Conservation (phyloP, 2,113 vertebrate genomes). For the Coptodon rendalli region DNA sequence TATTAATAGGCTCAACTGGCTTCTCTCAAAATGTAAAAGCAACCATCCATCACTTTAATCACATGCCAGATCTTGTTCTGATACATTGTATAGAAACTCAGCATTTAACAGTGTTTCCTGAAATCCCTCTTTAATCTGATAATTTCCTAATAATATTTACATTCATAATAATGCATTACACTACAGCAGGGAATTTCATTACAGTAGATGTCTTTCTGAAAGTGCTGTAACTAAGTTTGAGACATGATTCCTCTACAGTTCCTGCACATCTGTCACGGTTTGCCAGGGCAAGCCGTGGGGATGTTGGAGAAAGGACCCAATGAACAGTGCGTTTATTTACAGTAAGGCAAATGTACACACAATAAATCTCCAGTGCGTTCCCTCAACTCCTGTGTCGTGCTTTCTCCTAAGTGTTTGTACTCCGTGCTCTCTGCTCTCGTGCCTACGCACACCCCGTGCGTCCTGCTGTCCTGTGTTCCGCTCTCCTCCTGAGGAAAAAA, state of each 20-base stretch:
- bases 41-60: neutral
- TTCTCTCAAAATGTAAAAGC: too few relatives aligned
- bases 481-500: neutral
- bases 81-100: neutral
- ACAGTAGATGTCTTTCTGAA: neutral
- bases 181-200: neutral
- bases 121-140: neutral
- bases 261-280: neutral
- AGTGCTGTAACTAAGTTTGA: neutral
- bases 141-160: neutral
- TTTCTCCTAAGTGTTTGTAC: neutral
- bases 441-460: rapidly evolving
- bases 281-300: rapidly evolving
- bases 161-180: neutral
- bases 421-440: neutral
- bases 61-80: neutral
- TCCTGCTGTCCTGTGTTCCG: rapidly evolving
- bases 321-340: rapidly evolving
- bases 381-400: neutral
- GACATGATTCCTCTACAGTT: neutral
- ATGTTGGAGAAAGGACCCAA: neutral
- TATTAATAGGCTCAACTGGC: neutral
- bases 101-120: rapidly evolving
- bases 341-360: neutral
- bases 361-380: neutral